Base-by-base conservation (phyloP, 1,140 invertebrate species). In the Nasonia vitripennis region DNA sequence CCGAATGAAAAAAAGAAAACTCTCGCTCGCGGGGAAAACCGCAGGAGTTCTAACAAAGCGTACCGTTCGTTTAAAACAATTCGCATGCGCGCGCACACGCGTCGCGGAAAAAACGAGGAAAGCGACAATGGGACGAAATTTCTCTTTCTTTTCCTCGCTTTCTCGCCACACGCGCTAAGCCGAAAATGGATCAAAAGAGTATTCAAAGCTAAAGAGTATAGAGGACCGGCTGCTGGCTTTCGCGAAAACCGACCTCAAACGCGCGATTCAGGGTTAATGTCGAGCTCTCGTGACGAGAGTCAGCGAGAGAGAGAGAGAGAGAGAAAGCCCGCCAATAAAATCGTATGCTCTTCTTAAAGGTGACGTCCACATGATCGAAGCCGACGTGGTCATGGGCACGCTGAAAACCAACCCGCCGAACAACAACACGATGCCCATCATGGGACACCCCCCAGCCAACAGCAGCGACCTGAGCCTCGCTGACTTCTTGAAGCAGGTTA, bases 381-480 rank as follows among this genome's bases (percentile, higher is more conserved):
- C 96, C 1, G 98, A 99, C 91, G 95, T 99, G 17, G 94, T 96
- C n/a, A 88, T 97, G 62, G 97, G 97, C 51, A 92, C 41, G 85
- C 94, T 81, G 12, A 78, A 0, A 20, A 78, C 20, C 4, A 12
- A 20, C 4, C 0, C 11, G 1, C 91, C 93, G 34, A 91, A 89
- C 27, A 77, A 83, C 11, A 90, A 92, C 1, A 91, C 89, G 62
- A 86, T 4, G 92, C 97, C 98, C 0, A 95, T 99, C 17, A 98
- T 99, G 97, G 97, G 95, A 6, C 97, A 98, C 93, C 97, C 97
- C 31, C 97, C 97, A 2, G 92, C 92, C 0, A 95, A 90, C 1
- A 93, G 92, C 7, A 97, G 97, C 4, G 97, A 98, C 91, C 92
- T 98, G 4, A 95, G 95, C 7, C 93, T 99, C 1, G 94, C 96